These are phyloP conservation scores for Macrochelys suwanniensis DNA, from an alignment of 2,797 vertebrate species.

Conservation along the genomic window DNA sequence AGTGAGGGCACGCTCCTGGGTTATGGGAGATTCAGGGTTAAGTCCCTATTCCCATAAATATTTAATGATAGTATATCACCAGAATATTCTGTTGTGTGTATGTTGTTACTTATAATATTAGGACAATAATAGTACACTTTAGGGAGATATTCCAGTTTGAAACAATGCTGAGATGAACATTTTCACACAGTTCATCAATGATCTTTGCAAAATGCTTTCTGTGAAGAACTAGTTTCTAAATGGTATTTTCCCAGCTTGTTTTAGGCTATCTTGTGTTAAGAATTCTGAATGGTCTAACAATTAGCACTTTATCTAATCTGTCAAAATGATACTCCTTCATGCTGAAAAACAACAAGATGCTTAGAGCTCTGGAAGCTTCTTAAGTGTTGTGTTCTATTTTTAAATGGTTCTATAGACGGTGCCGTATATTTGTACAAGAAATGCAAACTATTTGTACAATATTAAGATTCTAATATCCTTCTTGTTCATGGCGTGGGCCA, in stretches of 20 bases:
- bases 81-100: too few relatives aligned
- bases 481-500: background rate
- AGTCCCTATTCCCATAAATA: too few relatives aligned
- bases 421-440: background rate
- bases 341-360: background rate
- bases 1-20: too few relatives aligned
- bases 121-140: too few relatives aligned
- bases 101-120: too few relatives aligned
- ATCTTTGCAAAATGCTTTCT: background rate
- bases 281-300: background rate
- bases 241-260: background rate
- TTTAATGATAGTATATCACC: too few relatives aligned
- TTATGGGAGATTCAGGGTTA: too few relatives aligned
- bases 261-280: background rate
- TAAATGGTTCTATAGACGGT: background rate
- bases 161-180: background rate
- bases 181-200: background rate
- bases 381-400: background rate
- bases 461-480: background rate
- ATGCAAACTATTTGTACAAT: background rate
- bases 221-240: background rate
- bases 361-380: background rate
- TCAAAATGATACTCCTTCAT: background rate
- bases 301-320: background rate
- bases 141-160: background rate